phyloP scores from a whole-genome alignment of 2,888 invertebrate species.

The Muschampia plurimacula region DNA sequence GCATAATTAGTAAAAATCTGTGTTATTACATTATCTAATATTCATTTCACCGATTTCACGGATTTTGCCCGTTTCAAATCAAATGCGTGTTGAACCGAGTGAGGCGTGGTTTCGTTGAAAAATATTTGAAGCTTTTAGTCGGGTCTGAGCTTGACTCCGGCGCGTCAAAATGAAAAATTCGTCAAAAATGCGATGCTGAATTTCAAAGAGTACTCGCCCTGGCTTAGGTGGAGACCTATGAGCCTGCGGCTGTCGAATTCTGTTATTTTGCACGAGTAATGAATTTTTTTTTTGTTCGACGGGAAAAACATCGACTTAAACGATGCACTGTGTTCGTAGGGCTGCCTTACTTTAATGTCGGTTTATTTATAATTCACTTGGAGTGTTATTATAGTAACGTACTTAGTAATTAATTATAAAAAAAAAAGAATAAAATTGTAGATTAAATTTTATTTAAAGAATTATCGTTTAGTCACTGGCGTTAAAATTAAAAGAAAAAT shows the following conservation, averaged over 20 bases:
- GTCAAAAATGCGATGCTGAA: slow-evolving; percentile 18
- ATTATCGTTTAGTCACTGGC: no score
- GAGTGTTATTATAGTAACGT: no score
- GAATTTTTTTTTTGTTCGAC: neutral
- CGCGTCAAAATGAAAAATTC: slow-evolving; percentile 34
- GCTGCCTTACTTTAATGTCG: no score
- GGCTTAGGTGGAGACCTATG: slow-evolving; percentile 1
- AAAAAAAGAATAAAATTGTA: no score
- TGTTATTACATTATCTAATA: neutral
- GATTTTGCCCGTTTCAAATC: neutral
- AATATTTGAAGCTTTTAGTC: slow-evolving; percentile 23
- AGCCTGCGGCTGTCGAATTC: neutral
- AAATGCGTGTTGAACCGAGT: neutral
- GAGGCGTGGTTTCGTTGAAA: slow-evolving; percentile 18
- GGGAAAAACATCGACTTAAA: neutral
- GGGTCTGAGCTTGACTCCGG: slow-evolving; percentile 3
- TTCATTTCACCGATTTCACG: neutral
- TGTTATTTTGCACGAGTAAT: neutral
- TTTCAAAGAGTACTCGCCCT: slow-evolving; percentile 15
- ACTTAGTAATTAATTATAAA: no score
- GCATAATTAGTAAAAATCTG: no score
- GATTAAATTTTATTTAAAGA: no score
- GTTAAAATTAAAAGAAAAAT: no score
- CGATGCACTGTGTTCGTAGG: no score
- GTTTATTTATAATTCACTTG: no score